Base-by-base conservation (phyloP, 2,888 invertebrate species). In the Stenodera caucasica region DNA sequence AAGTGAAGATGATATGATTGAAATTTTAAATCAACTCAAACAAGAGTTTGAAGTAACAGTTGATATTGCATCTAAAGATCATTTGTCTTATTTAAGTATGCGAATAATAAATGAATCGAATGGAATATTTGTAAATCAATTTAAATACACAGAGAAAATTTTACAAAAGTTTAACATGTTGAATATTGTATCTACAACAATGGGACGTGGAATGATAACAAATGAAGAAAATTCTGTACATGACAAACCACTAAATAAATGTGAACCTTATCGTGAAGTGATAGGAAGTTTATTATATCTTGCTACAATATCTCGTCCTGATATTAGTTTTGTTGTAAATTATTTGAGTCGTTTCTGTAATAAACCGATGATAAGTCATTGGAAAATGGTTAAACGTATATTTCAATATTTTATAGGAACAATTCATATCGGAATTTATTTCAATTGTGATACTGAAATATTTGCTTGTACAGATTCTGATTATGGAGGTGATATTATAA, bases 301-400 rank as follows among this genome's bases (percentile, higher is more conserved):
- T 7, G 7, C 57, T 51, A 72, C 67, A 9, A 70, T 72, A 37
- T 64, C 69, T 37, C 57, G 71, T 21, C 71, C 75, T n/a, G 71
- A 73, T 23, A 73, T 75, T 21, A 67, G 67, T 55, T 73, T 68
- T 62, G 55, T 67, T n/a, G 72, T 72, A 26, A 72, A 69, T 57
- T 69, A 71, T 63, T 35, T 70, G 21, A 33, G 29, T 12, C 12
- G 35, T 5, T 2, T 5, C 2, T 3, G 45, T n/a, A 49, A 33
- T 14, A 63, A 63, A 26, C 62, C 67, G 14, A 66, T 49, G 53
- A 18, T 33, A 51, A 60, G 57, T 55, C 62, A 68, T 45, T 60
- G 61, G 65, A 60, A 52, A 52, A 67, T 65, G 58, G 64, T 63
- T 9, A 69, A 65, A 51, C 66, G 63, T 37, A 63, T 71, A 14